phyloP scores from a whole-genome alignment of 1,140 invertebrate genomes.

The Neodiprion virginianus region DNA sequence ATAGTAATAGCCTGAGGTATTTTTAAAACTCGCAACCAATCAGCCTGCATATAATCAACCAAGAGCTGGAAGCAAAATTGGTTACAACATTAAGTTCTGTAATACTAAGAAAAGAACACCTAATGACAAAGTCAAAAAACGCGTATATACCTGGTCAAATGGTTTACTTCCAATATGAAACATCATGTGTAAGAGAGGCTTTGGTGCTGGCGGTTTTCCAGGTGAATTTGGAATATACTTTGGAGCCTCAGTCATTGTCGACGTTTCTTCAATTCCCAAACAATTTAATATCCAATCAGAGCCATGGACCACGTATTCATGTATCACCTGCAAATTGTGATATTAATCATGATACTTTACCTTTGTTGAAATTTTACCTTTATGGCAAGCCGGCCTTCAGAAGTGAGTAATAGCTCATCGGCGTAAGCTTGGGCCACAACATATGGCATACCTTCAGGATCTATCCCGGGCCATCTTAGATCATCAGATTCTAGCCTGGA shows the following conservation, averaged over 20 bases:
- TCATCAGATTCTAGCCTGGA: conserved; percentile 31
- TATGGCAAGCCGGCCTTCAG: conserved; percentile 53
- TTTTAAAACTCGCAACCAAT: conserved; percentile 39
- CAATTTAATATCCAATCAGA: conserved; percentile 71
- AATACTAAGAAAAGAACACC: conserved; percentile 8
- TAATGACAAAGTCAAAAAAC: not conserved
- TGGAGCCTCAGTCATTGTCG: conserved; percentile 36
- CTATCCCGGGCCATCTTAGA: conserved; percentile 14
- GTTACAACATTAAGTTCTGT: not conserved
- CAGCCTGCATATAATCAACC: conserved; percentile 36
- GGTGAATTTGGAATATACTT: conserved; percentile 45
- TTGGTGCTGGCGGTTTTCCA: conserved; percentile 59
- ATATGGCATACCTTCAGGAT: conserved; percentile 37
- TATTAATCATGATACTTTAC: conserved; percentile 11
- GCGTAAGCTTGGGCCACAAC: conserved; percentile 53
- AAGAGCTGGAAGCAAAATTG: conserved; percentile 38
- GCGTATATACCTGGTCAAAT: conserved; percentile 71
- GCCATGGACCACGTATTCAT: conserved; percentile 73
- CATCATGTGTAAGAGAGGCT: conserved; percentile 74
- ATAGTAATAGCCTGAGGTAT: conserved; percentile 36
- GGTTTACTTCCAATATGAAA: conserved; percentile 75
- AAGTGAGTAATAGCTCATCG: conserved; percentile 55
- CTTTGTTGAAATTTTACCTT: conserved; percentile 43
- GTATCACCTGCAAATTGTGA: conserved; percentile 63
- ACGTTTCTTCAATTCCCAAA: conserved; percentile 57